These are phyloP conservation scores for Pseudomyrmex flavicornis DNA, from an alignment of 1,140 invertebrate species.

Conservation along the genomic window DNA sequence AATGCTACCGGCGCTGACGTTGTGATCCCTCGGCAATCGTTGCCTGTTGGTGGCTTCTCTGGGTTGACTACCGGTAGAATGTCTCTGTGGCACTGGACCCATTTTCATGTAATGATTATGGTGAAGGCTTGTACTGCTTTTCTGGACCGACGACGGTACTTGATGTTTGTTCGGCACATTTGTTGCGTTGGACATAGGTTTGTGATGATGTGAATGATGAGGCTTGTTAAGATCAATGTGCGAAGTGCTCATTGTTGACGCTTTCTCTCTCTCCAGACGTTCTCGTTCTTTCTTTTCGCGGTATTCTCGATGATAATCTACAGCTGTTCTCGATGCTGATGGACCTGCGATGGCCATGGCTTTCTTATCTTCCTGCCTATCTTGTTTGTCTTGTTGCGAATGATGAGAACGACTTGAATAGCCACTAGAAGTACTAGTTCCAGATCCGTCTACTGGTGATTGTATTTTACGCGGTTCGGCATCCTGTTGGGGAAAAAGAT, in stretches of 20 bases:
- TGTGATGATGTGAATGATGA: slow-evolving; percentile 79
- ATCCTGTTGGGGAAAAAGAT: slow-evolving; percentile 73
- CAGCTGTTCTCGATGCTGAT: slow-evolving; percentile 65
- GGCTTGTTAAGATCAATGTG: slow-evolving; percentile 70
- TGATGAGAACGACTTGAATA: slow-evolving; percentile 65
- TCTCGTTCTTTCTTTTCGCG: slow-evolving; percentile 86
- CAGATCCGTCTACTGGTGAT: slow-evolving; percentile 74
- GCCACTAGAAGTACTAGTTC: slow-evolving; percentile 62
- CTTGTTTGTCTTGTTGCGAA: slow-evolving; percentile 64
- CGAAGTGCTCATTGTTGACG: slow-evolving; percentile 8
- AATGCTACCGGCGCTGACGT: slow-evolving; percentile 38
- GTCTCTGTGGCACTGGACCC: slow-evolving; percentile 71
- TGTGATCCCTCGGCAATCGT: slow-evolving; percentile 76
- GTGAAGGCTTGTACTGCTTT: slow-evolving; percentile 69
- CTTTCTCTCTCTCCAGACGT: slow-evolving; percentile 79
- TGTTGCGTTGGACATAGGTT: slow-evolving; percentile 62
- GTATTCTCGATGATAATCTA: slow-evolving; percentile 84
- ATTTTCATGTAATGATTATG: slow-evolving; percentile 81
- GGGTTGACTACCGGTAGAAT: slow-evolving; percentile 69
- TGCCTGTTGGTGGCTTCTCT: slow-evolving; percentile 74
- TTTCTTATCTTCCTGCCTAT: slow-evolving; percentile 78
- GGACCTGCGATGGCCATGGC: slow-evolving; percentile 62
- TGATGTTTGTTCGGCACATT: slow-evolving; percentile 76
- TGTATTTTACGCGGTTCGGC: slow-evolving; percentile 82
- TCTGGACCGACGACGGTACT: slow-evolving; percentile 68